Percentiles rank a stretch among this genome's conserved stretches.
These are phyloP conservation scores for Lapara coniferarum DNA, from an alignment of 2,888 invertebrate species.

Conservation along the genomic window DNA sequence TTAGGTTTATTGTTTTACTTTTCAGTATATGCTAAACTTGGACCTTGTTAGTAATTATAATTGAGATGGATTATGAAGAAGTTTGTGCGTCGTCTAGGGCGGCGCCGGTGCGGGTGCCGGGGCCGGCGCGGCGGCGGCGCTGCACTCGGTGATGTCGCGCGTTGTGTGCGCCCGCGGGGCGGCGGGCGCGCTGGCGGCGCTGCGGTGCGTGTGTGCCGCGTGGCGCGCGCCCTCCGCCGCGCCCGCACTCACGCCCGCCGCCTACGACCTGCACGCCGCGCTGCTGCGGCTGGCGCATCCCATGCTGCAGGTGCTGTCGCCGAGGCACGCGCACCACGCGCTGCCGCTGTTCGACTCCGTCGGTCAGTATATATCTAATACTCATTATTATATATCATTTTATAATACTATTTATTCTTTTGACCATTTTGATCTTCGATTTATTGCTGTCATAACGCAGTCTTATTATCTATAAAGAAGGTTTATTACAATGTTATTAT, in stretches of 20 bases:
- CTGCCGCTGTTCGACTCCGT: slow-evolving; percentile 89
- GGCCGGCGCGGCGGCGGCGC: slow-evolving; percentile 66
- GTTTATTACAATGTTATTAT: too few species aligned
- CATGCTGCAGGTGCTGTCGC: slow-evolving; percentile 87
- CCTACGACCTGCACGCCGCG: slow-evolving; percentile 58
- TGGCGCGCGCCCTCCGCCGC: slow-evolving; percentile 85
- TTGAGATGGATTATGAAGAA: too few species aligned
- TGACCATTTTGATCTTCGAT: too few species aligned
- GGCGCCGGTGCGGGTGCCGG: slow-evolving; percentile 69
- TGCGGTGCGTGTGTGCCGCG: slow-evolving; percentile 83
- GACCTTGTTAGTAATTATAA: too few species aligned
- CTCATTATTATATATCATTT: too few species aligned
- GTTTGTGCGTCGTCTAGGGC: slow-evolving; percentile 47
- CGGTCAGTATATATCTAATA: slow-evolving; percentile 54
- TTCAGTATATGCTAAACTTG: background rate
- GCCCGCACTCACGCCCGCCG: slow-evolving; percentile 57
- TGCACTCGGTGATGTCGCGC: slow-evolving; percentile 67
- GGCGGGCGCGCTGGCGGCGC: slow-evolving; percentile 57
- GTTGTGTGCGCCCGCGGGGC: slow-evolving; percentile 66
- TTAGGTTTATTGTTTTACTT: too few species aligned
- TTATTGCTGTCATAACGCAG: too few species aligned
- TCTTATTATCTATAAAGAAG: too few species aligned
- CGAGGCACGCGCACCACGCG: slow-evolving; percentile 81
- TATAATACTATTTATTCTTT: too few species aligned
- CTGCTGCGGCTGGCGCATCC: slow-evolving; percentile 88